Evolutionary conservation across 1,140 invertebrate species (phyloP), one percentile per base, ranked within the genome.

Genomic region (Drusus annulatus): DNA sequence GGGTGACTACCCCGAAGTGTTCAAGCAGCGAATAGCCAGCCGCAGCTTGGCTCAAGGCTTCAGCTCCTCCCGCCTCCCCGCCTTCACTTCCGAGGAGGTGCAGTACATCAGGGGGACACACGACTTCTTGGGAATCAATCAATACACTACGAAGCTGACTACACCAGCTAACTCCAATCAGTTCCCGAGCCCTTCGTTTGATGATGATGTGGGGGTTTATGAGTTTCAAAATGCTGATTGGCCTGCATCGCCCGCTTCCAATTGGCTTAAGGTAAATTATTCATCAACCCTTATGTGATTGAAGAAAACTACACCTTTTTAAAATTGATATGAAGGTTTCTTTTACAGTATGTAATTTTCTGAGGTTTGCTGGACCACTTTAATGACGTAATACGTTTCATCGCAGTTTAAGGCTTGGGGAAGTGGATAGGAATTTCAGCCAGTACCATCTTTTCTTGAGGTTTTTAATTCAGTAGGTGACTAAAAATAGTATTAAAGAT

Each of bases 121-220:
- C 1, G 93, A 93, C 84, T 93, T 93, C 86, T 90, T 93, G 56
- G 92, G 92, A 17, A 79, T 94, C 0, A 93, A 93, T 80, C 87
- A 90, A 13, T 94, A 93, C 83, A 91, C 91, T 0, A 89, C 90
- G 2, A 87, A 85, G 58, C 60, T 91, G 85, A 85, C 88, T 81
- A 83, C 86, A 78, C 84, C 85, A 16, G 65, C 90, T 78, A 87
- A 86, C 13, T 86, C 69, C 7, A 10, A 17, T 15, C 15, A 62
- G 63, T 89, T 87, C 23, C 81, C 86, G 0, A 84, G 87, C 16
- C 91, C 90, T 1, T 91, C 91, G 0, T 89, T 88, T 63, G 80
- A 85, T 78, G 89, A 92, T 79, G 92, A 92, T 80, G 87, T 88
- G 84, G 88, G 87, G 7, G 86, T 89, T 25, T 84, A 88, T 3